These are phyloP conservation scores for Hydrotaea cyrtoneurina DNA, from an alignment of 2,888 invertebrate species.

Conservation along the genomic window DNA sequence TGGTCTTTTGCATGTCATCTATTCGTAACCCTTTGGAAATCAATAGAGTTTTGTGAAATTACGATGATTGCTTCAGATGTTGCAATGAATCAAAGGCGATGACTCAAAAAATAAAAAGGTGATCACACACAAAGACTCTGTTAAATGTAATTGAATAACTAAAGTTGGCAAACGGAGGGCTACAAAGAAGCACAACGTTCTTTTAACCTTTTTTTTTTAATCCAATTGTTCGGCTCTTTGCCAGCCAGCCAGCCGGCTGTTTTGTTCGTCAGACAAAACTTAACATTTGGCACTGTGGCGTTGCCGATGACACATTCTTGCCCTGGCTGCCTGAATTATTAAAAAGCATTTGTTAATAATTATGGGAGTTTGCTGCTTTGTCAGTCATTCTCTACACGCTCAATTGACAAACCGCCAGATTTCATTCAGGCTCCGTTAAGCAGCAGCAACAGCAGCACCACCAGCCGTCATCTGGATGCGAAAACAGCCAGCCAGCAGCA, in stretches of 20 bases:
- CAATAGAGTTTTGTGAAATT: slow-evolving; percentile 34
- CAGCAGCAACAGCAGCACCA: too few relatives aligned
- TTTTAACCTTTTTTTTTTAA: neutral
- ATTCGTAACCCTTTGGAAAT: slow-evolving; percentile 56
- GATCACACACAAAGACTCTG: slow-evolving; percentile 7
- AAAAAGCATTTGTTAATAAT: slow-evolving; percentile 36
- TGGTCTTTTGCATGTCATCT: slow-evolving; percentile 1
- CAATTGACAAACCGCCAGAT: slow-evolving; percentile 43
- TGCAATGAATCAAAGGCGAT: slow-evolving; percentile 6
- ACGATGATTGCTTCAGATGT: slow-evolving; percentile 17
- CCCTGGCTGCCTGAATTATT: slow-evolving; percentile 25
- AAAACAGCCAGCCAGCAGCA: neutral
- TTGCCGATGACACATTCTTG: slow-evolving; percentile 14
- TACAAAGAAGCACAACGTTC: neutral
- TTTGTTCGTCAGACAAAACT: too few relatives aligned
- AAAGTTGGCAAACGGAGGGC: neutral
- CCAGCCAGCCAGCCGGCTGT: neutral
- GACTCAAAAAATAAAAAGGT: slow-evolving; percentile 12
- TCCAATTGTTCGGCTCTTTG: slow-evolving; percentile 13
- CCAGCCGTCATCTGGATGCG: neutral
- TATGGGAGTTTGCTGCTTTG: slow-evolving; percentile 6
- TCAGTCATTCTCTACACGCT: slow-evolving; percentile 18
- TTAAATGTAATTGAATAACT: slow-evolving; percentile 13
- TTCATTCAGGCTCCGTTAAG: too few relatives aligned
- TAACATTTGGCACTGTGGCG: neutral